Evolutionary conservation across 1,140 invertebrate genomes (phyloP), one percentile per base, ranked within the genome.

Genomic region (Aphidius ervi): DNA sequence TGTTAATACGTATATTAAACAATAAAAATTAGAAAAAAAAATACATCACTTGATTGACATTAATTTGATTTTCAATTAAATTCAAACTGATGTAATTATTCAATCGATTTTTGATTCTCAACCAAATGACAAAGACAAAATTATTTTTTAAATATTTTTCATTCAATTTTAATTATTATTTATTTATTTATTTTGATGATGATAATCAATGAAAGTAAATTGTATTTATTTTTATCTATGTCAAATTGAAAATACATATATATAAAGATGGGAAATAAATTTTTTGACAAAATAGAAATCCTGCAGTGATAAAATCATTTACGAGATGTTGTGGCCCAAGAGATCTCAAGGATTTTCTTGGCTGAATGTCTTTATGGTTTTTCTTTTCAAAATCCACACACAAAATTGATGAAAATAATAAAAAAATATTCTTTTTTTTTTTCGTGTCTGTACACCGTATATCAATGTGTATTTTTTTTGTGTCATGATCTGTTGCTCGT

Each of bases 31-130:
- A 46, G 46, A 52, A 56, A 46, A 31, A 57, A 48, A 61, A 56
- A 7, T 10, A 39, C 10, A 55, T 52, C 4, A 40, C 41, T 56
- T 62, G 60, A 57, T 43, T 23, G 60, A 52, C 55, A 41, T 56
- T 62, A 62, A 62, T 62, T 62, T 55, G 60, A 62, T 62, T 58
- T 62, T 46, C 41, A 39, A 62, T 45, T 62, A 52, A 41, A 61
- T 53, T 47, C 20, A 57, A 42, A 9, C 60, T 20, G 48, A n/a
- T n/a, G 46, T 31, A 31, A 31, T 31, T 31, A 31, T 31, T 1
- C 46, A 39, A 62, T 62, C 60, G 55, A 62, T 62, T 48, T 40
- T 4, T 8, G 43, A 31, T 31, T 31, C 4, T 46, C 40, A 60
- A 46, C 47, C 40, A 45, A 45, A 45, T 45, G 42, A 46, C 20